Conservation (phyloP, 2,113 vertebrate genomes). For the Butorides virescens region DNA sequence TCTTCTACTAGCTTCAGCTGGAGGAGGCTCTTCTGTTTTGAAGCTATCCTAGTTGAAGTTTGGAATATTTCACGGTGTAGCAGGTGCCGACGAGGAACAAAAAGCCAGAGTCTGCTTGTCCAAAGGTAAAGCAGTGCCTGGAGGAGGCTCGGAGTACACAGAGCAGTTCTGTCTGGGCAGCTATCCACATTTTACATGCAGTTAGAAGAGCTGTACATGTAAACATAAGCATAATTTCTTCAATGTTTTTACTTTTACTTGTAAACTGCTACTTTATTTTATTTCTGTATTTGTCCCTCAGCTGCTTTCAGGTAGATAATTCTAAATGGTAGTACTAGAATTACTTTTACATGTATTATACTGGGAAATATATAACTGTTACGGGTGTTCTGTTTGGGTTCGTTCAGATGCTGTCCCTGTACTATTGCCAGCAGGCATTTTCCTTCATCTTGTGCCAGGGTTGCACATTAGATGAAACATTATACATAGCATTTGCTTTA, state of each 20-base stretch:
- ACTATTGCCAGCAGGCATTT: not conserved
- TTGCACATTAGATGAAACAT: not conserved
- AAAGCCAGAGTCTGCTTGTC: not conserved
- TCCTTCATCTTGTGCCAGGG: not conserved
- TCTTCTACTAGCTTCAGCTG: not conserved
- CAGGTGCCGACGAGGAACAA: not conserved
- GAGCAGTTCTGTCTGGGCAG: not conserved
- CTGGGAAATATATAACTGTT: not conserved
- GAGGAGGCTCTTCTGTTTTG: not conserved
- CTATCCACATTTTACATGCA: not conserved
- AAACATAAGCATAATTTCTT: not conserved
- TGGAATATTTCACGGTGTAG: not conserved
- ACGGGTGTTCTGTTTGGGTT: not conserved
- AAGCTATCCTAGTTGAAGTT: not conserved
- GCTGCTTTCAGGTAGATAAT: not conserved
- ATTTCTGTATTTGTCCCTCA: not conserved
- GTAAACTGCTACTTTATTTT: not conserved
- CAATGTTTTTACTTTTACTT: not conserved
- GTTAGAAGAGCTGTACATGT: not conserved
- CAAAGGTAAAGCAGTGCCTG: not conserved
- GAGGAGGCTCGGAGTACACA: not conserved
- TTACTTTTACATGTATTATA: not conserved
- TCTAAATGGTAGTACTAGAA: not conserved
- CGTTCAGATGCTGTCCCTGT: not conserved
- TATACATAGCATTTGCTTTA: not conserved